These are phyloP conservation scores for Nemoura dubitans DNA, from an alignment of 2,888 invertebrate genomes.

Conservation along the genomic window DNA sequence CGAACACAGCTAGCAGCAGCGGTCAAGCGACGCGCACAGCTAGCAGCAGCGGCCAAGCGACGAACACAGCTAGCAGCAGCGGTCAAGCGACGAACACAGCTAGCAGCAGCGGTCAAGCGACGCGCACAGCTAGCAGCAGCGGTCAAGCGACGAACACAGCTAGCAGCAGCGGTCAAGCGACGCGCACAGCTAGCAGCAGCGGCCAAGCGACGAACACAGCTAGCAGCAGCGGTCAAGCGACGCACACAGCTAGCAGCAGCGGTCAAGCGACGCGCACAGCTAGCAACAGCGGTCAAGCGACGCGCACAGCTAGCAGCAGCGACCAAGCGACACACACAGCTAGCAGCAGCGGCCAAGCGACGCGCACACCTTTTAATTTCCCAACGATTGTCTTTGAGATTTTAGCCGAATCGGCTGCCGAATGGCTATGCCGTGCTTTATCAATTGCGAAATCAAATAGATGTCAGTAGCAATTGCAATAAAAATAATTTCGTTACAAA, in stretches of 20 bases:
- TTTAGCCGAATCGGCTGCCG: background rate
- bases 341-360: background rate
- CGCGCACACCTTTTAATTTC: background rate
- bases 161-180: background rate
- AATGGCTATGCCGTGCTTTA: background rate
- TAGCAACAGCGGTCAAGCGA: background rate
- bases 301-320: background rate
- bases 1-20: background rate
- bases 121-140: background rate
- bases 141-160: background rate
- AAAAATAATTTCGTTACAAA: slow-evolving; percentile 5
- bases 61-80: background rate
- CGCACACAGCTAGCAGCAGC: background rate
- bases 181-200: background rate
- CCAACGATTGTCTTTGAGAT: background rate
- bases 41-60: background rate
- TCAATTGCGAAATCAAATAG: background rate
- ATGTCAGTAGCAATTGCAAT: background rate
- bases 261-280: background rate
- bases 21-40: background rate
- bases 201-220: background rate
- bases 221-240: background rate
- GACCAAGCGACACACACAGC: background rate
- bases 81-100: background rate
- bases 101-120: background rate